These are phyloP conservation scores for Struthidea cinerea DNA, from an alignment of 2,113 vertebrate genomes.

Conservation along the genomic window DNA sequence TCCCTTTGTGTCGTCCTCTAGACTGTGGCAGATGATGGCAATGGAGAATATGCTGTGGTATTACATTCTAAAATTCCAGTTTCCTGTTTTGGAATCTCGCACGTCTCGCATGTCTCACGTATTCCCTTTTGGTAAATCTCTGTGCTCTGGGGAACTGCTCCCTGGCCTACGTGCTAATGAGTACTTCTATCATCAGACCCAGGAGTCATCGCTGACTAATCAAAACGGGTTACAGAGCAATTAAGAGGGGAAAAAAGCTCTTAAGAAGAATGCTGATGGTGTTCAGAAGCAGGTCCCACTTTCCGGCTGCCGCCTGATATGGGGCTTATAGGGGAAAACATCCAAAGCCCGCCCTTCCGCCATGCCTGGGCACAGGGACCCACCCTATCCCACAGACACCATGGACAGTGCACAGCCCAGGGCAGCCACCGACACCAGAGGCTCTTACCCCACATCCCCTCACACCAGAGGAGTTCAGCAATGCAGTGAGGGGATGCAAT, in stretches of 20 bases:
- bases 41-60: neutral
- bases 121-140: neutral
- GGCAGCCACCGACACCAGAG: neutral
- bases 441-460: neutral
- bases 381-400: rapidly evolving
- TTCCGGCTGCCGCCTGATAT: neutral
- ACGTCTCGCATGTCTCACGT: neutral
- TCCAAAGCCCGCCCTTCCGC: neutral
- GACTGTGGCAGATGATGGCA: neutral
- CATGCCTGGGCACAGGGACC: rapidly evolving
- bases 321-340: neutral
- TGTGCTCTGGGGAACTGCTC: constrained; percentile 7
- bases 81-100: neutral
- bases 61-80: neutral
- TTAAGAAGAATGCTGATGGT: neutral
- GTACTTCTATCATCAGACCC: neutral
- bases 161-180: constrained; percentile 7
- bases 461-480: neutral
- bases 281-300: neutral
- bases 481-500: neutral
- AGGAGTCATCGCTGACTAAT: constrained; percentile 18
- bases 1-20: neutral
- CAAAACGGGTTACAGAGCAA: constrained; percentile 1
- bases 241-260: neutral
- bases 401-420: rapidly evolving